Evolutionary conservation across 1,140 invertebrate genomes (phyloP), one percentile per base, ranked within the genome.

Genomic region (Cyclina sinensis): DNA sequence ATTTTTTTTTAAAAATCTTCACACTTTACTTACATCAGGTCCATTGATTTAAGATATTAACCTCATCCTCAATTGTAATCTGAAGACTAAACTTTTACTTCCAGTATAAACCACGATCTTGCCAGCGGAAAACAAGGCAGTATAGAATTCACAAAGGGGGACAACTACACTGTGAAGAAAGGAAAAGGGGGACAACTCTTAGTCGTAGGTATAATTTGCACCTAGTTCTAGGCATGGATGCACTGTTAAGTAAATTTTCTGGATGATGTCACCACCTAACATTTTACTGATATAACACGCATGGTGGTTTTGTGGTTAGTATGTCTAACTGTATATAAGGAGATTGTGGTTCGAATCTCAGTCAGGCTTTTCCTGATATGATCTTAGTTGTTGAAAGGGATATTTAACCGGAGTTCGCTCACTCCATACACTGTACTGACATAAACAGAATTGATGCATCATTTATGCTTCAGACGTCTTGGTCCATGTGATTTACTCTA

Each of bases 151-250:
- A 97, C 96, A 14, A 94, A 97, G 96, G 92, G 98, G 96, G 80
- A 95, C 94, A 96, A 96, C 91, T 97, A 97, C 91, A 96, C 96
- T 88, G 97, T 98, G 91, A 96, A 96, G 90, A 97, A 97, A 96
- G 97, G 97, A 94, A 98, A 98, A 96, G 97, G 97, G 94, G 98
- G 98, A 81, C 97, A 98, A 95, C 96, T 98, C 84, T 96, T 98
- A 94, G 97, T 98, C 95, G 98, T 98, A 89, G 89, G 93, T 94
- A 86, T 62, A 82, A 84, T 84, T 84, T 84, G 62, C 65, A 73
- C 82, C 21, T 62, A 57, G 74, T 78, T 78, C 43, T 32, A 48
- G 43, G 46, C 27, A 51, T 54, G 73, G 43, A 51, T 46, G 30
- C 46, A 78, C 43, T n/a, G n/a, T n/a, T n/a, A n/a, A n/a, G n/a